Conservation (phyloP, 92 coral and sea anemone genomes). For the Epizoanthus rinbou region DNA sequence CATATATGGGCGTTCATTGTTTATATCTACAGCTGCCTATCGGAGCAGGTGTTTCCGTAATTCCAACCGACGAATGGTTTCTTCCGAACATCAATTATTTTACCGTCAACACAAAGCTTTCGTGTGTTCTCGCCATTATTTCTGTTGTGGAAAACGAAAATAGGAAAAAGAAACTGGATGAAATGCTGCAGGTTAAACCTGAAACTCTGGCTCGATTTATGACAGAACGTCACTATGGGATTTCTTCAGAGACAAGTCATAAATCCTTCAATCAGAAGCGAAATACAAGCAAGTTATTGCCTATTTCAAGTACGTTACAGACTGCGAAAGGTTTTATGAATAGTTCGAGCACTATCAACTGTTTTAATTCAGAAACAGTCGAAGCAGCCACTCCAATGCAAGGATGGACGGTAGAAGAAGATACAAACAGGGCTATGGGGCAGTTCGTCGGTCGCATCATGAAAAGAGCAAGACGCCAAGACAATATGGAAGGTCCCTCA, state of each 20-base stretch:
- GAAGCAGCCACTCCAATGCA: slow-evolving; percentile 19
- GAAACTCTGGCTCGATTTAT: neutral
- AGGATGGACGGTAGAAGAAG: slow-evolving; percentile 39
- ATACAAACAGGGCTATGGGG: neutral
- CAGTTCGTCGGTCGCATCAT: neutral
- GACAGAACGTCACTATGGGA: neutral
- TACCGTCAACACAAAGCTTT: neutral
- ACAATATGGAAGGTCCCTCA: slow-evolving; percentile 1
- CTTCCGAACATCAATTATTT: neutral
- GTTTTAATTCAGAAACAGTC: neutral
- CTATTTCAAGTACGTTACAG: neutral
- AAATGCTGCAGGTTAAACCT: neutral
- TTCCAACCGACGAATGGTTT: neutral
- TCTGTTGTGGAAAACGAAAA: neutral
- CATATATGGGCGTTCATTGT: slow-evolving; percentile 10
- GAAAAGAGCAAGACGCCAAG: slow-evolving; percentile 13
- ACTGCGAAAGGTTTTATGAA: neutral
- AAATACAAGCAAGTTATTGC: neutral
- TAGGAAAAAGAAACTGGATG: neutral
- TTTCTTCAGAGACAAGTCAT: neutral
- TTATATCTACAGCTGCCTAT: neutral
- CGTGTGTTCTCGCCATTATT: neutral
- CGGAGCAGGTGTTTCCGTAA: neutral
- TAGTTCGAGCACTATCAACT: neutral
- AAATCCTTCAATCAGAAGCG: slow-evolving; percentile 4